phyloP scores from a whole-genome alignment of 2,888 invertebrate genomes.

The Yponomeuta cagnagella region DNA sequence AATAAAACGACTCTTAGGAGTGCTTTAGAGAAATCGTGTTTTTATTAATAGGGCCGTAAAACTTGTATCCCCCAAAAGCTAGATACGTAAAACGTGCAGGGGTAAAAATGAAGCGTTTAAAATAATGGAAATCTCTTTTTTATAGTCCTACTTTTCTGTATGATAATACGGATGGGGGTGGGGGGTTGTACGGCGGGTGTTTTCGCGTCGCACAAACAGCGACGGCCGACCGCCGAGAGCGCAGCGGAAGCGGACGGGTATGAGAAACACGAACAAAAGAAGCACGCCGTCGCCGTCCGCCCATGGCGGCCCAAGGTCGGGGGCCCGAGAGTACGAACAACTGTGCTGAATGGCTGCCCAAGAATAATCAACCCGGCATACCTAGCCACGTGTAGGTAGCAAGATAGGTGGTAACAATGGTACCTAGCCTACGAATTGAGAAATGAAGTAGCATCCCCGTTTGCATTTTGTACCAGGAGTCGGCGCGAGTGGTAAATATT shows the following conservation, averaged over 20 bases:
- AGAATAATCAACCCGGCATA: not conserved
- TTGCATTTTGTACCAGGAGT: not conserved
- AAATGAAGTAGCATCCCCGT: not conserved
- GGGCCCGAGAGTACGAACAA: slow-evolving; percentile 14
- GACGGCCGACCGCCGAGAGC: slow-evolving; percentile 18
- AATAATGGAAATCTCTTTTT: slow-evolving; percentile 4
- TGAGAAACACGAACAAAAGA: slow-evolving; percentile 35
- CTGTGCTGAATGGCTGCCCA: slow-evolving; percentile 9
- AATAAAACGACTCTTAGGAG: too few relatives aligned
- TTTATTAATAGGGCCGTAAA: too few relatives aligned
- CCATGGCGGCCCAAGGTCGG: slow-evolving; percentile 22
- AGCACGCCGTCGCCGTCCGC: slow-evolving; percentile 26
- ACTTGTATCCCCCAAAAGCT: too few relatives aligned
- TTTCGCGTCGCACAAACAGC: slow-evolving; percentile 21
- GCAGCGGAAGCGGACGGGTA: slow-evolving; percentile 30
- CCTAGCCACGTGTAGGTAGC: not conserved
- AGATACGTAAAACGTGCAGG: not conserved
- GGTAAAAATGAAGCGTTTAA: slow-evolving; percentile 11
- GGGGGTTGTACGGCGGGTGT: slow-evolving; percentile 21
- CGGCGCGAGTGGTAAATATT: slow-evolving; percentile 40
- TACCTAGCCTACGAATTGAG: not conserved
- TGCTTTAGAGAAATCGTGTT: too few relatives aligned
- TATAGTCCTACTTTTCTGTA: not conserved
- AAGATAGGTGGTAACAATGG: not conserved
- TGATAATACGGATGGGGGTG: not conserved